phyloP scores from a whole-genome alignment of 2,113 vertebrate genomes.

The Meleagris gallopavo region DNA sequence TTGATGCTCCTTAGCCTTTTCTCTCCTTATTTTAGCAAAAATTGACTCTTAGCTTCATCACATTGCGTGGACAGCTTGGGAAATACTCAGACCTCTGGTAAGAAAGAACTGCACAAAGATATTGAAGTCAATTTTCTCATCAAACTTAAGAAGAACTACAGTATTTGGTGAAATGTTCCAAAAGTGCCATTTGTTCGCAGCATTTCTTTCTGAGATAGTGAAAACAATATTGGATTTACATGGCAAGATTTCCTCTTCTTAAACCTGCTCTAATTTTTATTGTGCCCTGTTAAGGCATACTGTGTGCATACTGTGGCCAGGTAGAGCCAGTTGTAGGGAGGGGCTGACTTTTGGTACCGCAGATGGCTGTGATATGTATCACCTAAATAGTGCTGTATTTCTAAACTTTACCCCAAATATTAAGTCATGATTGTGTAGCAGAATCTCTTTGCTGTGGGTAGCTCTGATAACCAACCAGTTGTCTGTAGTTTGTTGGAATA shows the following conservation, averaged over 20 bases:
- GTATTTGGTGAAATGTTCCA: neutral
- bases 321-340: no score
- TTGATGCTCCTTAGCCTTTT: neutral
- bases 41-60: neutral
- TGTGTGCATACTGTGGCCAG: neutral
- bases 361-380: rapidly evolving
- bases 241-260: neutral
- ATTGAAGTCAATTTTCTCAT: neutral
- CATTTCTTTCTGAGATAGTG: neutral
- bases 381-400: neutral
- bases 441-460: neutral
- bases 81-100: neutral
- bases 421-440: neutral
- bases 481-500: neutral
- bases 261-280: neutral
- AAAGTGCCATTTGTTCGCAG: neutral
- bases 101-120: neutral
- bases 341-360: neutral
- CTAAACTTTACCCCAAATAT: neutral
- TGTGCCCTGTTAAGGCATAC: rapidly evolving
- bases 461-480: neutral
- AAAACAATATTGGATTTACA: neutral
- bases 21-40: neutral
- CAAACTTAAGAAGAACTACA: neutral
- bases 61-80: rapidly evolving